Percentiles rank a stretch among this genome's conserved stretches.
Conservation (phyloP, 2,888 invertebrate species). For the Ennomos fuscantarius region DNA sequence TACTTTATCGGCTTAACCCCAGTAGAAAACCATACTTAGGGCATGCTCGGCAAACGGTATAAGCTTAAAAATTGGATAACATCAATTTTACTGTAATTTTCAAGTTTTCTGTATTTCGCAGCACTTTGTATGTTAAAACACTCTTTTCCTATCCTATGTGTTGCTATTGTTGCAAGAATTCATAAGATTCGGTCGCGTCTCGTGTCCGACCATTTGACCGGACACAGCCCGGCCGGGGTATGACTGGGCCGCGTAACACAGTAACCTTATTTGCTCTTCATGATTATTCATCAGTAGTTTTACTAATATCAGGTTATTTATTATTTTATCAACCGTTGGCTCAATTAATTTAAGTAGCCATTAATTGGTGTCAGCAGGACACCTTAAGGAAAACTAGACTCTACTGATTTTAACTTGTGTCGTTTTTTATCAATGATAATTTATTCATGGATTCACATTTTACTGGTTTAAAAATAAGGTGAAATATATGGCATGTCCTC, state of each 20-base stretch:
- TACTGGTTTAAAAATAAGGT: no score
- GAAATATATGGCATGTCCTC: no score
- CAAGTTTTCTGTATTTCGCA: background rate
- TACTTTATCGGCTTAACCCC: no score
- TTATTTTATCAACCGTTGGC: slow-evolving; percentile 18
- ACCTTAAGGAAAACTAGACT: slow-evolving; percentile 2
- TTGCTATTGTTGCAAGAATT: no score
- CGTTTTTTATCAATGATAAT: no score
- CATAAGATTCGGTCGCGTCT: background rate
- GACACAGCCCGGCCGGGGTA: slow-evolving; percentile 4
- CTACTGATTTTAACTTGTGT: no score
- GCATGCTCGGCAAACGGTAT: no score
- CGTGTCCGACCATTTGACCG: slow-evolving; percentile 22
- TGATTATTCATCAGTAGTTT: slow-evolving; percentile 16
- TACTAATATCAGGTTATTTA: slow-evolving; percentile 20
- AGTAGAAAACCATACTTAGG: no score
- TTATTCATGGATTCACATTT: no score
- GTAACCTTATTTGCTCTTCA: slow-evolving; percentile 21
- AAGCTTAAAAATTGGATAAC: no score
- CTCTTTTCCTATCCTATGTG: no score
- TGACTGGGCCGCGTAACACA: slow-evolving; percentile 20
- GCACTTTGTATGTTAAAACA: no score
- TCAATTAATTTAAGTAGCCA: slow-evolving; percentile 12
- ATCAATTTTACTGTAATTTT: background rate
- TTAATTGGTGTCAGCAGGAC: slow-evolving; percentile 15